Conservation (phyloP, 2,113 vertebrate species). For the Cyprinus carpio region DNA sequence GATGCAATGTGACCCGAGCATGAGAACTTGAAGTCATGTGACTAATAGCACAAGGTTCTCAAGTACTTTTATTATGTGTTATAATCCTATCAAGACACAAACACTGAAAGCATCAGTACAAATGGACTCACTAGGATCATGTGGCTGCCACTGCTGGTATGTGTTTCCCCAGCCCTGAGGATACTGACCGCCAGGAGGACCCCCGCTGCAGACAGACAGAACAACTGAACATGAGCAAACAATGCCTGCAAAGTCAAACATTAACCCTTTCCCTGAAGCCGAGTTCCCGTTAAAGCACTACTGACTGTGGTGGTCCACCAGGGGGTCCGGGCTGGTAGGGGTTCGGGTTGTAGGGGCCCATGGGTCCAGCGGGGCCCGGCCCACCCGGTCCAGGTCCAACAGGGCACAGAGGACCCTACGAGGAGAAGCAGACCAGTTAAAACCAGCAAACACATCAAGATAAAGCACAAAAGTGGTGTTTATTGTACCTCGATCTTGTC, state of each 20-base stretch:
- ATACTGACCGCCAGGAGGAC: conserved; percentile 82
- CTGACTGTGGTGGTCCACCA: conserved; percentile 87
- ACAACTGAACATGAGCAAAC: background rate
- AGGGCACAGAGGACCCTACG: conserved; percentile 86
- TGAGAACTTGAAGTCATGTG: background rate
- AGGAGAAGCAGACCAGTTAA: background rate
- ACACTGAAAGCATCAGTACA: too few relatives aligned
- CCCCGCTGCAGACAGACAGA: conserved; percentile 71
- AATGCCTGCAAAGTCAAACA: background rate
- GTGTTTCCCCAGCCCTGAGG: conserved; percentile 87
- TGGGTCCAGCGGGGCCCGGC: conserved; percentile 78
- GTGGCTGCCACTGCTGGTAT: conserved; percentile 90
- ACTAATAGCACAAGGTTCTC: too few relatives aligned
- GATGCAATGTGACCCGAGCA: background rate
- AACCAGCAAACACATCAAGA: too few relatives aligned
- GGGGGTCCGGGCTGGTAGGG: conserved; percentile 88
- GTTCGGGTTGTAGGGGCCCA: conserved; percentile 89
- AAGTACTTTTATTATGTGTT: too few relatives aligned
- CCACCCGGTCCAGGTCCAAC: conserved; percentile 77
- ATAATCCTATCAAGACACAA: too few relatives aligned
- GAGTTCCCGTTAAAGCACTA: conserved; percentile 32
- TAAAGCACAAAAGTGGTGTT: background rate
- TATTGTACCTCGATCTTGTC: conserved; percentile 88
- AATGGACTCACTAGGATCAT: conserved; percentile 83
- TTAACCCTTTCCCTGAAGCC: background rate